Base-by-base conservation (phyloP, 2,888 invertebrate genomes). In the Aplocera efformata region DNA sequence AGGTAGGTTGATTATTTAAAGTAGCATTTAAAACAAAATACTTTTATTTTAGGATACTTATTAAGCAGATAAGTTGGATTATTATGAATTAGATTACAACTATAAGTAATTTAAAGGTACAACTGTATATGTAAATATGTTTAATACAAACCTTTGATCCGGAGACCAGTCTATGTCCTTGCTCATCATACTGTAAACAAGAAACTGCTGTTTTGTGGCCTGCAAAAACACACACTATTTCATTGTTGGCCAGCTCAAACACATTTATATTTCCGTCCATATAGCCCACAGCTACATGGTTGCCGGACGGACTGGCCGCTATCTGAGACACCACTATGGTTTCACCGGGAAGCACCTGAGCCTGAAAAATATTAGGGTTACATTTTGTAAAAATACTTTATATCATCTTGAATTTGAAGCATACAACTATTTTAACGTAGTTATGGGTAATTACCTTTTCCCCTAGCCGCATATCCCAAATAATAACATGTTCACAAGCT, bases 391-490 rank as follows among this genome's bases (percentile, higher is more conserved):
- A 8, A n/a, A 17, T 10, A 10, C 10, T 32, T 21, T 27, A 11
- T 21, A 9, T 13, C 17, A 7, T 25, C 3, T 10, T 22, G 20
- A 23, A 23, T 10, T 7, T 8, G 5, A 31, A n/a, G n/a, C n/a
- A n/a, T n/a, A n/a, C n/a, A n/a, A n/a, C n/a, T n/a, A n/a, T n/a
- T n/a, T n/a, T n/a, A n/a, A n/a, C n/a, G n/a, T n/a, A 7, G 11
- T 6, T 10, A 8, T 27, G 23, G 22, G 8, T 31, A 17, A n/a
- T n/a, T 77, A 94, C 94, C 90, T 94, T 94, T 76, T 95, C 94
- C 25, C 94, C 93, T 5, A 95, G 92, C 68, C 95, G 91, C 71
- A 98, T 90, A 86, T 99, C 98, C 97, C 98, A 99, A 64, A 99
- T 91, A 63, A 94, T 91, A 46, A 98, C 94, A 90, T 97, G 94